Base-by-base conservation (phyloP, 2,888 invertebrate genomes). In the Platerodrilus igneus region DNA sequence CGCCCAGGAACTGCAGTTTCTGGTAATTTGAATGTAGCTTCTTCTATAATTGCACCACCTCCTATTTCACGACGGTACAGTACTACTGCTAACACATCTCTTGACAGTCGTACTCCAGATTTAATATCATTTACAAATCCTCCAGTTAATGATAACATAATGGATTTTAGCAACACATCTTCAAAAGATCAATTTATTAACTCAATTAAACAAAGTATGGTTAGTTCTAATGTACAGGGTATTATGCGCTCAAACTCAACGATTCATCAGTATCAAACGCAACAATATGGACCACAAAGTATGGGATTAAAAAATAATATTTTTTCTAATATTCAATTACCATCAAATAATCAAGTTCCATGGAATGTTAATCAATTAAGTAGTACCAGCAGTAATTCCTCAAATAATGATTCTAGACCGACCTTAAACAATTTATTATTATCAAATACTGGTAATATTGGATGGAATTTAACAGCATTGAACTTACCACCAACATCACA, bases 91-190 rank as follows among this genome's bases (percentile, higher is more conserved):
- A 14, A 50, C 48, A 14, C 51, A 49, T 17, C 70, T 67, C 32
- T 71, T 1, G 70, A 69, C 28, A 58, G 41, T 14, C 58, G 59
- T 33, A 67, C 70, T 15, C 78, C 74, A 41, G 84, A 85, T 68
- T 68, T 85, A 47, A 85, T 85, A 53, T 83, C 82, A 8, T 85
- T 85, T 59, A 67, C 78, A 11, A 83, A 81, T 62, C 83, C 83
- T 10, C 45, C 45, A 3, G 16, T 26, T 11, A 37, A 28, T 28
- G 17, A 41, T 15, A 37, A 15, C 8, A 27, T 48, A 13, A 41
- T 13, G 52, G 52, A 28, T 38, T 52, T 23, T 52, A 45, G 23
- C 45, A 49, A 36, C 49, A 41, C 30, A 19, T 48, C 3, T 15
- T 16, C 16, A 9, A 22, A 5, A 21, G n/a, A 33, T 3, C 9